Conservation (phyloP, 1,140 invertebrate species). For the Capitella teleta region DNA sequence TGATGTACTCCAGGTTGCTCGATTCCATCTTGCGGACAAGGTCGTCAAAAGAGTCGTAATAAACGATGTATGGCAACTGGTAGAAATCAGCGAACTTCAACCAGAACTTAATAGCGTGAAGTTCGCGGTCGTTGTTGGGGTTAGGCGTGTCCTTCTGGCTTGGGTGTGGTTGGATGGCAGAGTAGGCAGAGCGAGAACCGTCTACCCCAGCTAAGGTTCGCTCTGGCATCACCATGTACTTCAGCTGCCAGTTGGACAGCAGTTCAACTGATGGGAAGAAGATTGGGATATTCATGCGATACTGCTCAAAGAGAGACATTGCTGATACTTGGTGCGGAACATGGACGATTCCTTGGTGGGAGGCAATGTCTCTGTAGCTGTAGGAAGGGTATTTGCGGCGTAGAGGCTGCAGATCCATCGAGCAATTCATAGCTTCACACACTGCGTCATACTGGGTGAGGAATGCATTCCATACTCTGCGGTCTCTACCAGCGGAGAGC, state of each 20-base stretch:
- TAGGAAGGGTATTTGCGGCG: too few species aligned
- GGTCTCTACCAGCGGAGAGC: too few species aligned
- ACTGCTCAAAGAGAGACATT: conserved; percentile 12
- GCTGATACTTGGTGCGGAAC: conserved; percentile 13
- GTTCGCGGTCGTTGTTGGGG: conserved; percentile 10
- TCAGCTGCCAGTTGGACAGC: conserved; percentile 1
- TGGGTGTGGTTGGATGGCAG: conserved; percentile 1
- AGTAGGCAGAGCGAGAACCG: not conserved
- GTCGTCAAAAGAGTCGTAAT: conserved; percentile 10
- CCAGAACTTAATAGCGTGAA: conserved; percentile 11
- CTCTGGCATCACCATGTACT: conserved; percentile 3
- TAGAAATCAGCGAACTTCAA: conserved; percentile 13
- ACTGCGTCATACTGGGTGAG: too few species aligned
- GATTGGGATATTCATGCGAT: conserved; percentile 12
- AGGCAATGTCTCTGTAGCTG: too few species aligned
- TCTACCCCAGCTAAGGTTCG: not conserved
- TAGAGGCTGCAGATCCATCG: too few species aligned
- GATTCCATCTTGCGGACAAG: conserved; percentile 9
- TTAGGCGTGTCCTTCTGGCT: conserved; percentile 12
- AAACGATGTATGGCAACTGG: conserved; percentile 6
- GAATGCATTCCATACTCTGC: too few species aligned
- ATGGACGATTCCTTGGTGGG: conserved; percentile 12
- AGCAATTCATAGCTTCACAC: too few species aligned
- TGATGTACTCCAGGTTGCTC: too few species aligned
- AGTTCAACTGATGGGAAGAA: conserved; percentile 13